Evolutionary conservation across 1,140 invertebrate genomes (phyloP).

Genomic region (Trachymyrmex septentrionalis): DNA sequence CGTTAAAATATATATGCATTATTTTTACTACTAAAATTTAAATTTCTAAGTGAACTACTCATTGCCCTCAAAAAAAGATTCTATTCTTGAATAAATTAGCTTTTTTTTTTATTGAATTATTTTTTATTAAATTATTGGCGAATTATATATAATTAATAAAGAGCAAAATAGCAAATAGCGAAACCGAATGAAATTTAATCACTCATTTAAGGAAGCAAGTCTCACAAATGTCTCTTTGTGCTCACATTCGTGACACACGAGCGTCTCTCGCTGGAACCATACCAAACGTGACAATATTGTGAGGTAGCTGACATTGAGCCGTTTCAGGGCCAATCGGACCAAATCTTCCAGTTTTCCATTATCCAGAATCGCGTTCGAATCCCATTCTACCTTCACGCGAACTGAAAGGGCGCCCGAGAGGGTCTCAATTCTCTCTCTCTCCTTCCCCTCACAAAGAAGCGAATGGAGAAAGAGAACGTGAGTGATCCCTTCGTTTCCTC

Average conservation of each 20-base stretch:
- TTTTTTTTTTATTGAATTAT: background rate
- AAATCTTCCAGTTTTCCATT: slow-evolving; percentile 77
- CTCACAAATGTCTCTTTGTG: background rate
- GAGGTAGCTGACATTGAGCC: slow-evolving; percentile 86
- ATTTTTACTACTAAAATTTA: background rate
- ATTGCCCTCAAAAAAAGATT: background rate
- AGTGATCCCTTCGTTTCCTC: slow-evolving; percentile 2
- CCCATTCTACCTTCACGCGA: slow-evolving; percentile 18
- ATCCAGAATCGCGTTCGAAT: slow-evolving; percentile 41
- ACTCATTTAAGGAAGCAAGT: background rate
- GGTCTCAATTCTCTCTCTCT: background rate
- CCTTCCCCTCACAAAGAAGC: background rate
- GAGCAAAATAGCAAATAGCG: background rate
- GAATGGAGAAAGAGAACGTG: slow-evolving; percentile 16
- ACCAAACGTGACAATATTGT: slow-evolving; percentile 83
- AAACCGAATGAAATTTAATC: background rate
- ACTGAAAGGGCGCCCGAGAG: background rate
- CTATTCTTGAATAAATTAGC: too few relatives aligned
- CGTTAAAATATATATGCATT: background rate
- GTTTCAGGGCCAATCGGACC: slow-evolving; percentile 83
- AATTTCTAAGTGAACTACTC: background rate
- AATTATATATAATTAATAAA: background rate
- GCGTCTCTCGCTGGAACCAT: slow-evolving; percentile 76
- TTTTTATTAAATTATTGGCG: background rate
- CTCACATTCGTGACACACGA: slow-evolving; percentile 66